A percentile compares a stretch with the other conserved stretches of the same genome.
Evolutionary conservation across 2,888 invertebrate species (phyloP).

Genomic region (Epirrhoe alternata): DNA sequence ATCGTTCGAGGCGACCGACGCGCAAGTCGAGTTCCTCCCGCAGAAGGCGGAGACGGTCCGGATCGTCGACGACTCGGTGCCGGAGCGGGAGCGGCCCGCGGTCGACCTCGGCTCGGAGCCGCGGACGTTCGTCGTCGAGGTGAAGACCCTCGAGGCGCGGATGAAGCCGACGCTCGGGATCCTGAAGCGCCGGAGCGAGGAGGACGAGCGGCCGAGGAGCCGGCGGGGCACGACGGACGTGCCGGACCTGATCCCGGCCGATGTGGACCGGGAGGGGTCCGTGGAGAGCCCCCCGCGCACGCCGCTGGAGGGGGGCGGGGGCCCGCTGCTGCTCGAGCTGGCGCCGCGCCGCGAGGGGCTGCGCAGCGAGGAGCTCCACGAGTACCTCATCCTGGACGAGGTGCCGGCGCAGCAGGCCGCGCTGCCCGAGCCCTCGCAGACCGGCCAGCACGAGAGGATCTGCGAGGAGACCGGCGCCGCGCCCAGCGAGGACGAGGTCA

Average conservation of each 20-base stretch:
- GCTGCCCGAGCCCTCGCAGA: conserved; percentile 69
- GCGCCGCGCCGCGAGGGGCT: conserved; percentile 36
- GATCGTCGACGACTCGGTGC: conserved; percentile 83
- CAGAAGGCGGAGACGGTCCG: conserved; percentile 84
- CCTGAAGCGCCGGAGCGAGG: conserved; percentile 55
- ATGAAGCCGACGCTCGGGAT: conserved; percentile 72
- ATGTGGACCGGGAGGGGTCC: conserved; percentile 4
- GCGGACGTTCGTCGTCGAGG: conserved; percentile 73
- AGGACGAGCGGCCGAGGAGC: conserved; percentile 45
- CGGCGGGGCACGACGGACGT: conserved; percentile 9
- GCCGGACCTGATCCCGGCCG: conserved; percentile 17
- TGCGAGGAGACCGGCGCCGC: conserved; percentile 22
- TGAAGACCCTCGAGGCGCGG: conserved; percentile 68
- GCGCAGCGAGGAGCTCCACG: conserved; percentile 57
- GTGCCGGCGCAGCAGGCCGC: conserved; percentile 65
- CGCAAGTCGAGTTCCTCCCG: conserved; percentile 82
- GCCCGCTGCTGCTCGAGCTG: conserved; percentile 53
- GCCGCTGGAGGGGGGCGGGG: conserved; percentile 23
- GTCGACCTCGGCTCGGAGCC: conserved; percentile 67
- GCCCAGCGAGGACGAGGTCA: conserved; percentile 59
- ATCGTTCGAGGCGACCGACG: conserved; percentile 75
- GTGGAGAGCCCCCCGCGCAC: conserved; percentile 10
- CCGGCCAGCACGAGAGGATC: conserved; percentile 45
- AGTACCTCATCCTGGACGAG: conserved; percentile 68
- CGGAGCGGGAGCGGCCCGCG: conserved; percentile 56